Percentiles rank a stretch among this genome's conserved stretches.
These are phyloP conservation scores for Tetrao urogallus DNA, from an alignment of 2,113 vertebrate species.

Conservation along the genomic window DNA sequence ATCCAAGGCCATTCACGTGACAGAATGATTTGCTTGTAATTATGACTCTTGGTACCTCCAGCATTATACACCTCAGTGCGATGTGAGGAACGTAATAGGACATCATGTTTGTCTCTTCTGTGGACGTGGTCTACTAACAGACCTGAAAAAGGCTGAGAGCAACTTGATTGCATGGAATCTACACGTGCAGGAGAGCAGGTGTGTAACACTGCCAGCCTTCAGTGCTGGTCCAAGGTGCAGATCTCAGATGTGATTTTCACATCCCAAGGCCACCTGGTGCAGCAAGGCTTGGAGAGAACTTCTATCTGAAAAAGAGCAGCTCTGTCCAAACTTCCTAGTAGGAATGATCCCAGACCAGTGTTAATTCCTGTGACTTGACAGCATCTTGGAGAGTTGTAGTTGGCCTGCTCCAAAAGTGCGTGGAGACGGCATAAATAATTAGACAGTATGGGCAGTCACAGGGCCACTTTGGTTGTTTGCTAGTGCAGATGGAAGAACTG, in stretches of 20 bases:
- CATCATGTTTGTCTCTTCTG: neutral
- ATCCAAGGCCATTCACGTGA: neutral
- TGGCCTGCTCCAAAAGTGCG: neutral
- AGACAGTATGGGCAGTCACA: neutral
- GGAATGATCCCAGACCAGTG: neutral
- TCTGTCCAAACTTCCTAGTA: neutral
- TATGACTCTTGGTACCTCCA: neutral
- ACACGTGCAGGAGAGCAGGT: neutral
- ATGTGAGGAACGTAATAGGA: neutral
- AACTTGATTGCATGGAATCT: neutral
- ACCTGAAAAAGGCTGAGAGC: neutral
- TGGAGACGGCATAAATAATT: neutral
- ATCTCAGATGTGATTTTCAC: neutral
- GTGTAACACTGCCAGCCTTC: neutral
- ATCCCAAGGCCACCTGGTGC: neutral
- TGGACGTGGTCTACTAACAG: neutral
- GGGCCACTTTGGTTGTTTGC: neutral
- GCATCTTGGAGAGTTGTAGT: neutral
- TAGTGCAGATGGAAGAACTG: neutral
- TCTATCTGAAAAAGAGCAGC: neutral
- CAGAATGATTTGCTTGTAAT: neutral
- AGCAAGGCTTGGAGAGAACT: neutral
- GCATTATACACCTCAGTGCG: neutral
- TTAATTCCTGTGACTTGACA: neutral
- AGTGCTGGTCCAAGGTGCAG: neutral